A percentile compares a stretch with the other conserved stretches of the same genome.
Conservation (phyloP, 2,113 vertebrate species). For the Bubo blakistoni region DNA sequence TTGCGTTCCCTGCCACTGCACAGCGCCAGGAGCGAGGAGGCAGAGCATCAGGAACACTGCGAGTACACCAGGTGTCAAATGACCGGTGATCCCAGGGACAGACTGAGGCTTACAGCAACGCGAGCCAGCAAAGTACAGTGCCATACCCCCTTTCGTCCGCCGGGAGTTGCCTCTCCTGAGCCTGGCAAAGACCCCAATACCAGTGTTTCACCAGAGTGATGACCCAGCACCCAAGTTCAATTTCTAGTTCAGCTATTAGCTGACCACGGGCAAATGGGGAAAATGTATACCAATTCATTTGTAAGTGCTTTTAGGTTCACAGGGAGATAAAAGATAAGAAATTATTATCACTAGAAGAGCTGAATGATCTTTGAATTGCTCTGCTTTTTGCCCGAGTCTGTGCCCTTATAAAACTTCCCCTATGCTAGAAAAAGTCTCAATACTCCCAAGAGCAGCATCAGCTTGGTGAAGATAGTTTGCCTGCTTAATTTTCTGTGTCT, state of each 20-base stretch:
- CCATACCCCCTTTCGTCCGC: background rate
- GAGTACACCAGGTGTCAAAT: rapidly evolving
- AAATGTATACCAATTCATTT: background rate
- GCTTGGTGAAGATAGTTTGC: background rate
- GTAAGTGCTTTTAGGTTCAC: slow-evolving; percentile 21
- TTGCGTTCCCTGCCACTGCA: rapidly evolving
- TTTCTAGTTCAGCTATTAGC: background rate
- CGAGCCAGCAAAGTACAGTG: background rate
- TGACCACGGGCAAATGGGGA: background rate
- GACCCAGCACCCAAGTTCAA: background rate
- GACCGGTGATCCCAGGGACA: background rate
- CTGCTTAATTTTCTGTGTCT: background rate
- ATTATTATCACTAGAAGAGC: background rate
- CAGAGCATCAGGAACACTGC: background rate
- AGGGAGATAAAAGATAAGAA: background rate
- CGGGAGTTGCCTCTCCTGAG: background rate
- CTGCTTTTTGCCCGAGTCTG: background rate
- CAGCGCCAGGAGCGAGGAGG: rapidly evolving
- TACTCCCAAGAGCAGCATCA: background rate
- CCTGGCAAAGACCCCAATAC: background rate
- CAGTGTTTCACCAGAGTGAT: background rate
- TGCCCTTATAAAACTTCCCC: background rate
- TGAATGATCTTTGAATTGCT: background rate
- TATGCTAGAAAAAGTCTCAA: background rate
- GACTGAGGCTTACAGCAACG: background rate